Base-by-base conservation (phyloP, 2,113 vertebrate species). In the Megaceryle torquata region DNA sequence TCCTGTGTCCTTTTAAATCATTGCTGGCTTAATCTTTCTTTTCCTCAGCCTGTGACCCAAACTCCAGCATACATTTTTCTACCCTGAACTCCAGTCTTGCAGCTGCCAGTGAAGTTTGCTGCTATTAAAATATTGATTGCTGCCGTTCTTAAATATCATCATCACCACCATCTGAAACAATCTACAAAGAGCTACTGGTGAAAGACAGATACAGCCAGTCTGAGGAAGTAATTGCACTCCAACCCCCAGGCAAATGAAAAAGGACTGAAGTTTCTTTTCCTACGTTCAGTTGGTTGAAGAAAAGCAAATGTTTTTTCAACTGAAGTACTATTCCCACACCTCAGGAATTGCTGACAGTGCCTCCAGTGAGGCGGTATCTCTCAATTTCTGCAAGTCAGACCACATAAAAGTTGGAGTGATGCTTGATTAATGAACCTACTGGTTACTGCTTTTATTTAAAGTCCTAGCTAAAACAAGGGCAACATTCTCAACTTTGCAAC, bases 271-370 rank as follows among this genome's bases (percentile, higher is more conserved):
- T 70, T 91, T 77, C 80, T 80, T 94, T 64, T 92, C 60, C 56
- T 89, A 50, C 44, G 86, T 77, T 59, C 33, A 89, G 68, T 56
- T 91, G 35, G 43, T 53, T 43, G 68, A 93, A 91, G 89, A 71
- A 95, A 97, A 76, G 69, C 44, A 82, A 89, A 90, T 70, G 68
- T 86, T 96, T 96, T 90, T 88, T 88, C 72, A 94, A 77, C 60
- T 57, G 77, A 88, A 81, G 69, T 56, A 65, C 56, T 48, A 65
- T 65, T 91, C 57, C 64, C 63, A 95, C 77, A 96, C 60, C 57
- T 91, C 41, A 78, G 64, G 67, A 88, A 96, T 71, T 91, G 76
- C 37, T 18, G 46, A 74, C 26, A 59, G 37, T 56, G 69, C 60
- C 95, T 93, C 79, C 75, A 89, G 16, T 0, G 33, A 95, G 83